Percentiles rank a stretch among this genome's conserved stretches.
Conservation (phyloP, 2,888 invertebrate genomes). For the Prenolepis imparis region DNA sequence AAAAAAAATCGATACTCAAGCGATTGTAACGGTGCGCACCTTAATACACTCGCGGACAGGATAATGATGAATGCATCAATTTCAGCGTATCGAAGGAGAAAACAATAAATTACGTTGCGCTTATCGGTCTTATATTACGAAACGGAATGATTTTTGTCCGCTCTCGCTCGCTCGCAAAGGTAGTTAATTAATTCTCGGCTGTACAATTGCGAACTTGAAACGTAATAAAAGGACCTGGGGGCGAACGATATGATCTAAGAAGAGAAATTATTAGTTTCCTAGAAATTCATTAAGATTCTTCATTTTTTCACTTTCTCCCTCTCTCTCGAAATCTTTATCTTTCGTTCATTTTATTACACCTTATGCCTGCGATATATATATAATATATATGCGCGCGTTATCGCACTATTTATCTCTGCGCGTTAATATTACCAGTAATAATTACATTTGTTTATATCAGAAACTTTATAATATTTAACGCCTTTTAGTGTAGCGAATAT, state of each 20-base stretch:
- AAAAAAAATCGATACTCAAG: slow-evolving; percentile 1
- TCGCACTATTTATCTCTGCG: slow-evolving; percentile 26
- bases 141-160: slow-evolving; percentile 29
- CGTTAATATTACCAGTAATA: slow-evolving; percentile 36
- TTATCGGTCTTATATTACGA: slow-evolving; percentile 37
- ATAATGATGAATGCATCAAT: slow-evolving; percentile 37
- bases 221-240: slow-evolving; percentile 21
- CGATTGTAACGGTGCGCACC: slow-evolving; percentile 6
- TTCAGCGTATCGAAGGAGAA: slow-evolving; percentile 41
- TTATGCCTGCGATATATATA: background rate
- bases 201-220: slow-evolving; percentile 43
- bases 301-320: background rate
- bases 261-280: slow-evolving; percentile 52
- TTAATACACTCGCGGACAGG: background rate
- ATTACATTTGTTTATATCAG: slow-evolving; percentile 35
- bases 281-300: slow-evolving; percentile 49
- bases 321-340: background rate
- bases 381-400: slow-evolving; percentile 9
- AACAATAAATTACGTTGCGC: slow-evolving; percentile 43
- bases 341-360: slow-evolving; percentile 30
- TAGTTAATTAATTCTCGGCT: slow-evolving; percentile 45
- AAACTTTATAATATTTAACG: slow-evolving; percentile 37
- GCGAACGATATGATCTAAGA: slow-evolving; percentile 38
- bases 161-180: slow-evolving; percentile 11
- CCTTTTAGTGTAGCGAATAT: slow-evolving; percentile 12